Percentiles rank a stretch among this genome's conserved stretches.
phyloP scores from a whole-genome alignment of 1,140 invertebrate species.

The Potamilus streckersoni region DNA sequence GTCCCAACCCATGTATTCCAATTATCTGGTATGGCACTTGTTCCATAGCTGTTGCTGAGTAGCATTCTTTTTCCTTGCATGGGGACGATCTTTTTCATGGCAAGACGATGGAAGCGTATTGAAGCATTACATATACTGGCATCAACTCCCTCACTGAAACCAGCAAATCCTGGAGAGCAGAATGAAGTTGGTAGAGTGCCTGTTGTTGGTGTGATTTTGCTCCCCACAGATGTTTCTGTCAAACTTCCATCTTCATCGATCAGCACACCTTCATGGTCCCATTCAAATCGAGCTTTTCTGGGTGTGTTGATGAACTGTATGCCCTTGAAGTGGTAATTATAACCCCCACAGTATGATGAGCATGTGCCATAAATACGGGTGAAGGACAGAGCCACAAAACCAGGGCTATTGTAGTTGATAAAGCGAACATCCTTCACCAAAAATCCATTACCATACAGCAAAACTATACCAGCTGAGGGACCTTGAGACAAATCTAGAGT shows the following conservation, averaged over 20 bases:
- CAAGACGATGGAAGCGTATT: conserved; percentile 47
- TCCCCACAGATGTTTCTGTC: conserved; percentile 21
- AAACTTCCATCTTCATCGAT: conserved; percentile 49
- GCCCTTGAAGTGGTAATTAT: conserved; percentile 25
- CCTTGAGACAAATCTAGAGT: conserved; percentile 17
- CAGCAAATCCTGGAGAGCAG: conserved; percentile 11
- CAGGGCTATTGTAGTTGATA: conserved; percentile 41
- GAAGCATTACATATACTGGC: conserved; percentile 35
- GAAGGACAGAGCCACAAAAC: conserved; percentile 39
- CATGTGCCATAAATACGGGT: conserved; percentile 53
- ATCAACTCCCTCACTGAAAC: conserved; percentile 13
- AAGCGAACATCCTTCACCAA: conserved; percentile 12
- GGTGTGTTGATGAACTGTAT: too few species aligned
- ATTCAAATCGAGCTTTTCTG: conserved; percentile 26
- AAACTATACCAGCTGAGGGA: conserved; percentile 40
- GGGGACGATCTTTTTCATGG: conserved; percentile 46
- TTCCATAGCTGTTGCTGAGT: conserved; percentile 24
- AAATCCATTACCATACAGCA: conserved; percentile 51
- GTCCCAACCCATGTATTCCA: conserved; percentile 50
- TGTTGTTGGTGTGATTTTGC: conserved; percentile 37
- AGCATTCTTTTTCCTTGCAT: conserved; percentile 34
- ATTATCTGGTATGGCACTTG: conserved; percentile 13
- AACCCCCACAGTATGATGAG: conserved; percentile 47
- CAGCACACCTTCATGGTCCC: conserved; percentile 53
- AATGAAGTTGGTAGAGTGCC: conserved; percentile 37